Conservation (phyloP, 2,888 invertebrate genomes). For the Andrena haemorrhoa region DNA sequence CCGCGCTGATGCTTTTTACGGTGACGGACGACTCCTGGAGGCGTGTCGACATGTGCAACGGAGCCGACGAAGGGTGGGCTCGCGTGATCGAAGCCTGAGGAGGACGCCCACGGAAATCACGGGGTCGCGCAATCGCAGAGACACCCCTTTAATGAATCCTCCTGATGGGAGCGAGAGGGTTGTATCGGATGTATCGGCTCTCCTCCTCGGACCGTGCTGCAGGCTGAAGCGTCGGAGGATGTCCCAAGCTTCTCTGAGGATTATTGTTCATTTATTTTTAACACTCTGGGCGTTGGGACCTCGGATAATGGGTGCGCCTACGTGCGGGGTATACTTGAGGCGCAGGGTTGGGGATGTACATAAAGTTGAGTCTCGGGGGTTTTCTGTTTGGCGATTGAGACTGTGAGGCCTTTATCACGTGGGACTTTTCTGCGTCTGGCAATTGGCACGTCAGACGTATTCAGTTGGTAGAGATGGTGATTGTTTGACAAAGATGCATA, state of each 20-base stretch:
- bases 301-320: background rate
- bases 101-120: slow-evolving; percentile 74
- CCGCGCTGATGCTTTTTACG: slow-evolving; percentile 75
- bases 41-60: slow-evolving; percentile 78
- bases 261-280: too few relatives aligned
- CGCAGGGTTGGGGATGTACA: too few relatives aligned
- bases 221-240: background rate
- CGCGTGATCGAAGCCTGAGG: slow-evolving; percentile 69
- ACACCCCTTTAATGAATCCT: slow-evolving; percentile 58
- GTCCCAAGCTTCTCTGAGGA: background rate
- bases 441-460: too few relatives aligned
- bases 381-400: too few relatives aligned
- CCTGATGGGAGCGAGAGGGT: slow-evolving; percentile 32
- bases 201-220: background rate
- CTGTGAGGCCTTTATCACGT: too few relatives aligned
- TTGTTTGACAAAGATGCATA: too few relatives aligned
- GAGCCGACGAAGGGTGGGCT: slow-evolving; percentile 71
- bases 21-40: slow-evolving; percentile 75
- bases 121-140: slow-evolving; percentile 74
- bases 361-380: too few relatives aligned
- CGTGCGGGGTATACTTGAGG: too few relatives aligned
- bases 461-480: too few relatives aligned
- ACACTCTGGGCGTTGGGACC: background rate
- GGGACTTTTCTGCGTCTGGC: too few relatives aligned
- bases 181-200: slow-evolving; percentile 41